Percentiles rank a stretch among this genome's conserved stretches.
These are phyloP conservation scores for Luidia sarsii DNA, from an alignment of 53 echinoderm and acorn worm genomes.

Conservation along the genomic window DNA sequence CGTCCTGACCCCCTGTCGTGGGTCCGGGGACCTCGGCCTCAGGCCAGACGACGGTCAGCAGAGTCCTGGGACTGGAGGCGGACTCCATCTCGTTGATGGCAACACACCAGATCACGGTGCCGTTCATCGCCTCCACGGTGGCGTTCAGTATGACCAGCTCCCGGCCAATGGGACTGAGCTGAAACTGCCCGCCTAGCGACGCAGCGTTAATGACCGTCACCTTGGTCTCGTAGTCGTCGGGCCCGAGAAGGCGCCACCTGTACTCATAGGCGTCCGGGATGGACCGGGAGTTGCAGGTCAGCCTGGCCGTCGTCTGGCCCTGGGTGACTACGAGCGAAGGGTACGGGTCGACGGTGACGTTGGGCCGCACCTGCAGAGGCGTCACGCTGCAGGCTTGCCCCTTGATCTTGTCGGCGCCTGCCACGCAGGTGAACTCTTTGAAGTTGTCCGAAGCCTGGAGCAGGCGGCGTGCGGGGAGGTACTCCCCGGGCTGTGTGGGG, in stretches of 20 bases:
- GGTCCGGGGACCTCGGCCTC: neutral
- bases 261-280: constrained; percentile 19
- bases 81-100: neutral
- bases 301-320: neutral
- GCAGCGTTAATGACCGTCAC: constrained; percentile 2
- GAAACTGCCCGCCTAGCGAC: neutral
- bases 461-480: neutral
- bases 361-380: constrained; percentile 9
- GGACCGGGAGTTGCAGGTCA: constrained; percentile 16
- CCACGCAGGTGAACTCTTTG: constrained; percentile 30
- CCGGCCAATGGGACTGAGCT: neutral
- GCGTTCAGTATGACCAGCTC: neutral
- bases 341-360: neutral
- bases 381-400: constrained; percentile 13
- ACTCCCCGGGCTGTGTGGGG: neutral
- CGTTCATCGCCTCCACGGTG: neutral
- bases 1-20: neutral
- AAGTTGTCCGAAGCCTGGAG: neutral
- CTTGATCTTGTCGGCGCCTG: neutral
- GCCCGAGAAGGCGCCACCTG: constrained; percentile 20
- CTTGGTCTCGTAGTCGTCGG: neutral
- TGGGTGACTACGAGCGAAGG: neutral
- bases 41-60: neutral
- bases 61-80: neutral
- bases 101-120: constrained; percentile 6